Conservation (phyloP, 1,140 invertebrate species). For the Zaprionus taronus region DNA sequence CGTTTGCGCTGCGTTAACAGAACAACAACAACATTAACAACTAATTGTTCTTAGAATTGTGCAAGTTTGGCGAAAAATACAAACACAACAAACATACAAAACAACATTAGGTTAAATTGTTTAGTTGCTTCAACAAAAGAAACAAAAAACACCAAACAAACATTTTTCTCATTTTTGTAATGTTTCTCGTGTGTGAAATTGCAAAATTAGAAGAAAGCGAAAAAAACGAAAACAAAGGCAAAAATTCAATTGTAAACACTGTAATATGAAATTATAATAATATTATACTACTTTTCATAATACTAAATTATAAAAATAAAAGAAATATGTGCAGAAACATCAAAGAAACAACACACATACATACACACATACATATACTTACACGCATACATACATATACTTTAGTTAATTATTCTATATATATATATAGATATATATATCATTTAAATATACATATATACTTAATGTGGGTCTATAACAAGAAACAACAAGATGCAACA, state of each 20-base stretch:
- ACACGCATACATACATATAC: constrained; percentile 15
- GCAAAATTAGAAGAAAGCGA: constrained; percentile 20
- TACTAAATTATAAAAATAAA: constrained; percentile 23
- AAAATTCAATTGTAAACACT: constrained; percentile 62
- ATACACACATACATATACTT: constrained; percentile 14
- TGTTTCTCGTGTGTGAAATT: constrained; percentile 59
- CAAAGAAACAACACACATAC: constrained; percentile 12
- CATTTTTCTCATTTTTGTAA: constrained; percentile 43
- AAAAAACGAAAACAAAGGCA: constrained; percentile 53
- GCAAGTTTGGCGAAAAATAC: constrained; percentile 46
- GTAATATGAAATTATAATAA: constrained; percentile 48
- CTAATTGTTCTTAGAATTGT: constrained; percentile 53
- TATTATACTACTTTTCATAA: constrained; percentile 30
- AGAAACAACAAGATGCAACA: constrained; percentile 52
- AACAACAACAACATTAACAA: constrained; percentile 26
- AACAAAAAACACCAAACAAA: constrained; percentile 39
- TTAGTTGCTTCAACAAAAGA: constrained; percentile 50
- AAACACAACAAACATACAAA: constrained; percentile 36
- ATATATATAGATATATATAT: constrained; percentile 16
- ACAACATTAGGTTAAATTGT: constrained; percentile 46
- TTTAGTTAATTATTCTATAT: constrained; percentile 34
- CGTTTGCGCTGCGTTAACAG: constrained; percentile 57
- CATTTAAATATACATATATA: constrained; percentile 56
- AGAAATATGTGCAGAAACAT: constrained; percentile 15
- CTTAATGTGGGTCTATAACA: constrained; percentile 42